Percentiles rank a stretch among this genome's conserved stretches.
Conservation (phyloP, 2,888 invertebrate genomes). For the Gymnoscelis rufifasciata region DNA sequence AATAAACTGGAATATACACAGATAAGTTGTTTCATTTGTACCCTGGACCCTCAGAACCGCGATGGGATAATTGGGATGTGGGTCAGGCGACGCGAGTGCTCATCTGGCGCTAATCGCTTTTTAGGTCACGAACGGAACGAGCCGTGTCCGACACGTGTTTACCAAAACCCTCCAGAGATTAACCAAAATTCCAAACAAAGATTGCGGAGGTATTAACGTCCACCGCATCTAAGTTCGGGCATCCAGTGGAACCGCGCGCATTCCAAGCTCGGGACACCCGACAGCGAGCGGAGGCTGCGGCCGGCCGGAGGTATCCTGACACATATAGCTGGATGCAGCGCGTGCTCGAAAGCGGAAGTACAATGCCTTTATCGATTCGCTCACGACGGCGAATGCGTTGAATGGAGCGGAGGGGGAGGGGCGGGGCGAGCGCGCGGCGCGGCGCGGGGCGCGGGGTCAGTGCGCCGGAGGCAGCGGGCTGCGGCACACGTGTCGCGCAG, state of each 20-base stretch:
- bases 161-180: constrained; percentile 8
- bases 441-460: constrained; percentile 33
- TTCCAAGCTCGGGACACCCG: constrained; percentile 16
- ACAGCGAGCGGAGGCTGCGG: no score
- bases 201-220: no score
- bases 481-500: constrained; percentile 66
- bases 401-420: constrained; percentile 59
- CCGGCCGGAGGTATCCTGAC: constrained; percentile 41
- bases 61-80: constrained; percentile 25
- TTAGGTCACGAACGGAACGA: constrained; percentile 22
- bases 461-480: constrained; percentile 67
- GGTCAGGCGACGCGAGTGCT: constrained; percentile 15
- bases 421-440: constrained; percentile 34
- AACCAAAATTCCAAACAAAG: neutral
- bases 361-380: constrained; percentile 78
- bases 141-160: constrained; percentile 9
- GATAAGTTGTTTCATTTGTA: constrained; percentile 25
- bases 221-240: no score
- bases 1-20: constrained; percentile 28
- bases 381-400: constrained; percentile 78
- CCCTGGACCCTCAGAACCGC: constrained; percentile 14
- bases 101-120: constrained; percentile 22
- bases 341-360: constrained; percentile 73
- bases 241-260: constrained; percentile 13
- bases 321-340: constrained; percentile 58